A percentile compares a stretch with the other conserved stretches of the same genome.
Conservation (phyloP, 1,140 invertebrate genomes). For the Spodoptera litura region DNA sequence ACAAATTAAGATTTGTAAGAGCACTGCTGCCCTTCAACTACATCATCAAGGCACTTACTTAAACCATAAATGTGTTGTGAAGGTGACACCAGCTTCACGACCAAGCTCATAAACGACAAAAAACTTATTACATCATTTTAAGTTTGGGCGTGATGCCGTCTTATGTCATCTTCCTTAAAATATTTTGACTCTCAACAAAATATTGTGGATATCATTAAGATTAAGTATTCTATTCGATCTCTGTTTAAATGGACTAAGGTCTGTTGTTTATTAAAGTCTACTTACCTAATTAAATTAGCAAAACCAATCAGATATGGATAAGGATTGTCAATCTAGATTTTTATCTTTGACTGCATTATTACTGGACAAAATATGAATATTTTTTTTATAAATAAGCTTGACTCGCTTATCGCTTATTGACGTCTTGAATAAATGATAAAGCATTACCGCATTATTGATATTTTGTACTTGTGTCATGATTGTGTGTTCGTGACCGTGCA, state of each 20-base stretch:
- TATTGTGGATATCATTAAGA: slow-evolving; percentile 9
- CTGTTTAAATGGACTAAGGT: slow-evolving; percentile 46
- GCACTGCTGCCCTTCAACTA: slow-evolving; percentile 17
- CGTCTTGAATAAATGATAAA: slow-evolving; percentile 9
- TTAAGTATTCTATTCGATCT: slow-evolving; percentile 50
- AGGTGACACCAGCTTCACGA: slow-evolving; percentile 30
- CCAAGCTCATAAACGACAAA: slow-evolving; percentile 17
- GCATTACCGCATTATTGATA: slow-evolving; percentile 13
- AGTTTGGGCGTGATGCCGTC: slow-evolving; percentile 6
- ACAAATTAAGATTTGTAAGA: slow-evolving; percentile 52
- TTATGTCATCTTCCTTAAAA: slow-evolving; percentile 30
- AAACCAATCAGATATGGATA: too few relatives aligned
- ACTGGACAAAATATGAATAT: not conserved
- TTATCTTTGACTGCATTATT: slow-evolving; percentile 2
- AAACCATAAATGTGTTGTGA: slow-evolving; percentile 18
- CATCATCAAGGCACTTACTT: not conserved
- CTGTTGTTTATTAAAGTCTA: slow-evolving; percentile 39
- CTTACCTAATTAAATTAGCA: too few relatives aligned
- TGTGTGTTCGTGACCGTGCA: slow-evolving; percentile 49
- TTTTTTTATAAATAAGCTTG: not conserved
- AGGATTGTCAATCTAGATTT: slow-evolving; percentile 2
- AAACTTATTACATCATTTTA: slow-evolving; percentile 20
- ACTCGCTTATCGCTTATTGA: slow-evolving; percentile 1
- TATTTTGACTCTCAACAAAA: slow-evolving; percentile 3
- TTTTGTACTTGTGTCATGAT: not conserved